These are phyloP conservation scores for Antrozous pallidus DNA, from an alignment of 2,797 vertebrate species.

Conservation along the genomic window DNA sequence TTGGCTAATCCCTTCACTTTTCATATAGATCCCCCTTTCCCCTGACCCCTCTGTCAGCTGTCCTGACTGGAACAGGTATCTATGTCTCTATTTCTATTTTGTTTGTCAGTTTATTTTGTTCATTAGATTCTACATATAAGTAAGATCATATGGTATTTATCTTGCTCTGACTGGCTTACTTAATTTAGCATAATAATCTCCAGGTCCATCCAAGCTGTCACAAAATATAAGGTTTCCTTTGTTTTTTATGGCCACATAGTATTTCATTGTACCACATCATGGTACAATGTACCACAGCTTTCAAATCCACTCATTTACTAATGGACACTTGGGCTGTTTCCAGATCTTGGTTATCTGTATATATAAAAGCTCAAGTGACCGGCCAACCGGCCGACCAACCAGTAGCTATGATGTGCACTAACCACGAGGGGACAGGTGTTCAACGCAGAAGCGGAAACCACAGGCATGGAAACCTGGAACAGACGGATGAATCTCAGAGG, in stretches of 20 bases:
- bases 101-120: not conserved
- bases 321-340: not conserved
- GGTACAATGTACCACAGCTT: not conserved
- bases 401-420: too few relatives aligned
- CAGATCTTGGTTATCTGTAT: not conserved
- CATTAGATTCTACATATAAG: not conserved
- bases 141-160: not conserved
- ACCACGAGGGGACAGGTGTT: too few relatives aligned
- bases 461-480: too few relatives aligned
- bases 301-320: not conserved
- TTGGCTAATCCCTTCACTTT: not conserved
- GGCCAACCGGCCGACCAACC: too few relatives aligned
- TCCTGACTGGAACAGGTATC: not conserved
- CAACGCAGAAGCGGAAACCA: too few relatives aligned
- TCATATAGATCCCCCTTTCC: not conserved
- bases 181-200: not conserved
- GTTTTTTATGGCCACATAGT: not conserved
- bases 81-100: not conserved
- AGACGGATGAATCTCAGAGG: too few relatives aligned
- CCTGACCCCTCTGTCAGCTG: not conserved
- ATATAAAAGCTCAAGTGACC: too few relatives aligned
- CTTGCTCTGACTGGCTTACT: not conserved
- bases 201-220: not conserved
- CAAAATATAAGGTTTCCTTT: not conserved
- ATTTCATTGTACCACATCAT: not conserved